A percentile compares a stretch with the other conserved stretches of the same genome.
Conservation (phyloP, 2,888 invertebrate species). For the Scaptodrosophila latifasciaeformis region DNA sequence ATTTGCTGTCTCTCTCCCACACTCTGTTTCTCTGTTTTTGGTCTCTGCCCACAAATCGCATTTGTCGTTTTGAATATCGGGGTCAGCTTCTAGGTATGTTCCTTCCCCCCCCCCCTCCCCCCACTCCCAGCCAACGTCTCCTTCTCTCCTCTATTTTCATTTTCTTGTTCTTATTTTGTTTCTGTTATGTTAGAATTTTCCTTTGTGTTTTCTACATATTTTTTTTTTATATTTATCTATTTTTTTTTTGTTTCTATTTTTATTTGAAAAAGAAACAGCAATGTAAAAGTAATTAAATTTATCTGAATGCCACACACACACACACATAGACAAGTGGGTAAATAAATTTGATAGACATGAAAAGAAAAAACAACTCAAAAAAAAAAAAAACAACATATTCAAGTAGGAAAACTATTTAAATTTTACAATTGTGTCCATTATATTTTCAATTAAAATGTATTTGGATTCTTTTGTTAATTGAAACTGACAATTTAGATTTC, state of each 20-base stretch:
- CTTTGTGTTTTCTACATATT: neutral
- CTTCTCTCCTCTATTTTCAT: conserved; percentile 28
- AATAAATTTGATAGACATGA: too few species aligned
- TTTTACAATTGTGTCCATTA: too few species aligned
- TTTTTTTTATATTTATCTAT: neutral
- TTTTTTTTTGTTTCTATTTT: conserved; percentile 31
- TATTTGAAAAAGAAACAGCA: conserved; percentile 47
- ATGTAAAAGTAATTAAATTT: conserved; percentile 57
- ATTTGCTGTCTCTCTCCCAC: neutral
- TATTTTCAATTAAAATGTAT: too few species aligned
- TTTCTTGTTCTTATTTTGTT: conserved; percentile 11
- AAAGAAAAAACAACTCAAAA: too few species aligned
- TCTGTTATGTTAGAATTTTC: too few species aligned
- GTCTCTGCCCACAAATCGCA: conserved; percentile 43
- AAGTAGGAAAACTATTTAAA: too few species aligned
- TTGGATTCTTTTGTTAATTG: too few species aligned
- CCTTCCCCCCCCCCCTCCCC: too few species aligned
- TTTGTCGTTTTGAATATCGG: conserved; percentile 58
- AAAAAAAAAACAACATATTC: too few species aligned
- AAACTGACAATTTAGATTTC: too few species aligned
- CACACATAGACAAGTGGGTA: too few species aligned
- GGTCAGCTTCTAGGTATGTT: conserved; percentile 40
- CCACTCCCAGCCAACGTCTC: too few species aligned
- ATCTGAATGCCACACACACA: conserved; percentile 47
- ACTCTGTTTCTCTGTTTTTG: neutral